Conservation (phyloP, 1,140 invertebrate genomes). For the Hycleus cichorii region DNA sequence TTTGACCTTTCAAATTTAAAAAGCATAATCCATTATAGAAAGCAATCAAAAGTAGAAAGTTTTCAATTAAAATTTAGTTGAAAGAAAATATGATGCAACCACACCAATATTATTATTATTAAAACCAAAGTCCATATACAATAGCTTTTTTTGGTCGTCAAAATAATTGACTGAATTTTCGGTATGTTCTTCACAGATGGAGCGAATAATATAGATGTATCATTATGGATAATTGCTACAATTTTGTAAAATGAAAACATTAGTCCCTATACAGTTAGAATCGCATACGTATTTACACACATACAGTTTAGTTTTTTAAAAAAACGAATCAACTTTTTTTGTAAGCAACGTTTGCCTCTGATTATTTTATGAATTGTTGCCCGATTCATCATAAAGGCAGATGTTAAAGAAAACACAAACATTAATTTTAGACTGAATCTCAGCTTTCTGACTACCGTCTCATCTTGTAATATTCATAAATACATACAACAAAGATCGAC, state of each 20-base stretch:
- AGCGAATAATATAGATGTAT: neutral
- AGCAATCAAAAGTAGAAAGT: conserved; percentile 10
- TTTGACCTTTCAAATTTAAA: conserved; percentile 22
- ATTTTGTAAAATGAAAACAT: neutral
- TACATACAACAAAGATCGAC: no score
- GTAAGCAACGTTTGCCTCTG: no score
- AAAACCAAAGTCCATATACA: conserved; percentile 5
- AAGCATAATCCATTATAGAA: conserved; percentile 17
- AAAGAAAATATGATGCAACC: conserved; percentile 11
- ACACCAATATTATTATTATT: neutral
- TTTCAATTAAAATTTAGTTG: conserved; percentile 16
- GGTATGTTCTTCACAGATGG: neutral
- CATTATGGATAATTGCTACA: neutral
- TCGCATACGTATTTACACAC: no score
- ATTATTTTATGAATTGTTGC: no score
- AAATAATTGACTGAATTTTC: neutral
- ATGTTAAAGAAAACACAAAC: no score
- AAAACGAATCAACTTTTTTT: no score
- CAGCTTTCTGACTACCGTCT: no score
- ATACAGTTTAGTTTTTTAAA: no score
- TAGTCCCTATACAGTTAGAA: neutral
- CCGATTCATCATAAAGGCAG: no score
- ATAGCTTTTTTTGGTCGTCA: neutral
- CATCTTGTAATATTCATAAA: no score
- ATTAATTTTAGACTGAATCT: no score